Percentiles rank a stretch among this genome's conserved stretches.
phyloP scores from a whole-genome alignment of 2,797 vertebrate species.

The Peromyscus aztecus region DNA sequence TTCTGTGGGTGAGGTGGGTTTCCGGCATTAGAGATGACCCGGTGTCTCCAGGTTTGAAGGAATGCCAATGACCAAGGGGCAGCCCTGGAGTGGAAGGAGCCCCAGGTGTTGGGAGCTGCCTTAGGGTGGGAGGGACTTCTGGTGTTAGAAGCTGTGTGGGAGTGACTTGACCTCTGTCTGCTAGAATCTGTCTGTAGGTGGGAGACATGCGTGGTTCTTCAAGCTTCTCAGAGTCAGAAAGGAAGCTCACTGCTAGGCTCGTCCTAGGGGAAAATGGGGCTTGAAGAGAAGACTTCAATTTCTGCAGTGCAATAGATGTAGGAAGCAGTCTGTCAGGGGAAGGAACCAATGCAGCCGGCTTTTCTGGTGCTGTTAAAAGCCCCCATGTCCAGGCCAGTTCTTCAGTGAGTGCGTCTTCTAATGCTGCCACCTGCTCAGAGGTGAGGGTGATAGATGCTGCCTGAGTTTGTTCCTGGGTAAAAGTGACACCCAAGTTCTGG shows the following conservation, averaged over 20 bases:
- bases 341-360: neutral
- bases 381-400: neutral
- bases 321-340: neutral
- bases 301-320: neutral
- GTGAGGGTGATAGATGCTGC: neutral
- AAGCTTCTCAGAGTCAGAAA: conserved; percentile 7
- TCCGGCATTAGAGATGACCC: neutral
- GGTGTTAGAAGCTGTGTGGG: neutral
- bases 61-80: neutral
- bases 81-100: neutral
- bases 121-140: neutral
- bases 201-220: conserved; percentile 28
- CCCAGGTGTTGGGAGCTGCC: neutral
- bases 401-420: neutral
- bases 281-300: neutral
- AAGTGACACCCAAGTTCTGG: neutral
- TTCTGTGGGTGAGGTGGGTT: neutral
- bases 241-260: neutral
- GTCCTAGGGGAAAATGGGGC: neutral
- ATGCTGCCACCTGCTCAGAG: neutral
- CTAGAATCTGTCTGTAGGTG: neutral
- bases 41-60: neutral
- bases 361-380: neutral
- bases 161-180: neutral
- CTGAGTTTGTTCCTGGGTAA: neutral